phyloP scores from a whole-genome alignment of 2,113 vertebrate species.

The Leuciscus idus region DNA sequence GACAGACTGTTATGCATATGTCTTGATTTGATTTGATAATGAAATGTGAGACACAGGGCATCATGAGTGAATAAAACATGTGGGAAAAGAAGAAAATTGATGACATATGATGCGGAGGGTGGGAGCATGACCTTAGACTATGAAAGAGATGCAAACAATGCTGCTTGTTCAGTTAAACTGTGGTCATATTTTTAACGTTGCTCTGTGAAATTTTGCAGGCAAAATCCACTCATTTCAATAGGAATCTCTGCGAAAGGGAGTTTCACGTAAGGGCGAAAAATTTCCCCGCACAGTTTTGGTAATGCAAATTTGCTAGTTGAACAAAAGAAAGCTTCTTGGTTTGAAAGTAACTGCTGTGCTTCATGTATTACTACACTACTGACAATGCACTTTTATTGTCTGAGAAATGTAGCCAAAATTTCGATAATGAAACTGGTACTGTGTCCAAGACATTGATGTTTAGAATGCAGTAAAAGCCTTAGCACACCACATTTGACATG shows the following conservation, averaged over 20 bases:
- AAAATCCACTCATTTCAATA: neutral
- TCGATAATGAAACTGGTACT: neutral
- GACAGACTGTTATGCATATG: neutral
- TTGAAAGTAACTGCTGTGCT: neutral
- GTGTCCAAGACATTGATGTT: neutral
- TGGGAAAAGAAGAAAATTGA: neutral
- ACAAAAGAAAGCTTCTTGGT: neutral
- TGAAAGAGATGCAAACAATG: neutral
- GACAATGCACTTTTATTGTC: neutral
- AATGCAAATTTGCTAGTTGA: neutral
- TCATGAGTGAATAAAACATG: neutral
- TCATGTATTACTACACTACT: neutral
- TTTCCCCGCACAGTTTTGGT: too few species aligned
- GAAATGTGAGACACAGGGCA: neutral
- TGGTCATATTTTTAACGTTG: neutral
- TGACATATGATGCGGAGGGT: neutral
- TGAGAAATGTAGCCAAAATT: neutral
- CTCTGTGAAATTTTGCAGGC: neutral
- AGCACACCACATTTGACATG: neutral
- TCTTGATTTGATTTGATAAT: neutral
- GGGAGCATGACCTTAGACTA: neutral
- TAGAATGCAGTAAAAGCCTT: neutral
- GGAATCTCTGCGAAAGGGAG: too few species aligned
- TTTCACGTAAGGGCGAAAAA: too few species aligned
- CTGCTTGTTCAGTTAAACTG: neutral